These are phyloP conservation scores for Beaufortia kweichowensis DNA, from an alignment of 2,113 vertebrate genomes.

Conservation along the genomic window DNA sequence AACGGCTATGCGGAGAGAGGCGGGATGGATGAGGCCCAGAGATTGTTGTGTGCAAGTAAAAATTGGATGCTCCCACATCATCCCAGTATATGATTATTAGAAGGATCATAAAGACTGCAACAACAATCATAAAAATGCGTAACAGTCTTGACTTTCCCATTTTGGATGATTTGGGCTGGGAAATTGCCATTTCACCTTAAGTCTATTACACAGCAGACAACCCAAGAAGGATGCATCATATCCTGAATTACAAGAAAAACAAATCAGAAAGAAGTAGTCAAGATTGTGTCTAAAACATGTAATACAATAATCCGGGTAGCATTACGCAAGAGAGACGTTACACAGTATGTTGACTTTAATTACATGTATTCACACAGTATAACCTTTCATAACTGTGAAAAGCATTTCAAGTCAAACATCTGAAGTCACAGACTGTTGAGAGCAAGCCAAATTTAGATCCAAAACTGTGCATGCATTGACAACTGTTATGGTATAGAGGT, in stretches of 20 bases:
- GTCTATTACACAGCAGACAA: constrained; percentile 57
- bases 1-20: constrained; percentile 58
- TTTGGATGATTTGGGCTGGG: constrained; percentile 61
- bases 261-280: constrained; percentile 10
- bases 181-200: constrained; percentile 60
- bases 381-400: constrained; percentile 12
- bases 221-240: constrained; percentile 37
- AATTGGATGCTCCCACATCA: constrained; percentile 84
- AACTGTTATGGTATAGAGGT: constrained; percentile 29
- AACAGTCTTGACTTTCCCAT: constrained; percentile 91
- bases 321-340: neutral
- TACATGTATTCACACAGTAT: neutral
- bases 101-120: constrained; percentile 90
- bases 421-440: constrained; percentile 64
- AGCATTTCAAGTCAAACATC: constrained; percentile 56
- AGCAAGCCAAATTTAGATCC: constrained; percentile 44
- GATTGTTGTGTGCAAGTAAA: constrained; percentile 84
- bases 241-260: neutral
- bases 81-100: constrained; percentile 98
- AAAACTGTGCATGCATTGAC: neutral
- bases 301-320: neutral
- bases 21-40: constrained; percentile 76
- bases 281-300: no score
- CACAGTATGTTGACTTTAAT: neutral
- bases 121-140: constrained; percentile 85